These are phyloP conservation scores for Poeciliopsis retropinna DNA, from an alignment of 2,113 vertebrate genomes.

Conservation along the genomic window DNA sequence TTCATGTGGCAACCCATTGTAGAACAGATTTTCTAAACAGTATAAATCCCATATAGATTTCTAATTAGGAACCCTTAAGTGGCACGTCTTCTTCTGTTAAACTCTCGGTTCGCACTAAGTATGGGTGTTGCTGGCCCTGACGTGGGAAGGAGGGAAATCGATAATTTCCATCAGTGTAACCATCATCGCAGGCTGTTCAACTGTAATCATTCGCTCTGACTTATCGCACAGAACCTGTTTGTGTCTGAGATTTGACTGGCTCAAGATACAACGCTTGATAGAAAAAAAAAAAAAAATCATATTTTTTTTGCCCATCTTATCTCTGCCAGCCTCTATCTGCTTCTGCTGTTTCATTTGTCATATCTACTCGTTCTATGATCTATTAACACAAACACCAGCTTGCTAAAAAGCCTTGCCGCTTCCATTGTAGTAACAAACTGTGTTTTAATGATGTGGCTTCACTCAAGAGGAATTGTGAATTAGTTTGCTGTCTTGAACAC, in stretches of 20 bases:
- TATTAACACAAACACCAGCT: conserved; percentile 27
- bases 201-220: conserved; percentile 48
- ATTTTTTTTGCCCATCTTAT: conserved; percentile 2
- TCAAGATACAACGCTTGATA: conserved; percentile 31
- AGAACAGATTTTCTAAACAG: background rate
- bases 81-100: background rate
- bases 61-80: conserved; percentile 7
- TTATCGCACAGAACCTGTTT: conserved; percentile 37
- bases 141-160: conserved; percentile 31
- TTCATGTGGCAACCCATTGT: no score
- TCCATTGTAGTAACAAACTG: conserved; percentile 12
- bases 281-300: conserved; percentile 3
- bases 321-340: conserved; percentile 9
- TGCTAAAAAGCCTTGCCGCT: conserved; percentile 7
- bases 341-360: conserved; percentile 33
- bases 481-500: conserved; percentile 9
- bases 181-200: conserved; percentile 26
- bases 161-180: conserved; percentile 35
- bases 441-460: conserved; percentile 13
- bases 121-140: conserved; percentile 17
- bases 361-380: conserved; percentile 29
- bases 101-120: conserved; percentile 18
- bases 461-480: conserved; percentile 4
- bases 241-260: conserved; percentile 40
- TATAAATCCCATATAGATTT: conserved; percentile 1